Conservation (phyloP, 2,888 invertebrate species). For the Selenia dentaria region DNA sequence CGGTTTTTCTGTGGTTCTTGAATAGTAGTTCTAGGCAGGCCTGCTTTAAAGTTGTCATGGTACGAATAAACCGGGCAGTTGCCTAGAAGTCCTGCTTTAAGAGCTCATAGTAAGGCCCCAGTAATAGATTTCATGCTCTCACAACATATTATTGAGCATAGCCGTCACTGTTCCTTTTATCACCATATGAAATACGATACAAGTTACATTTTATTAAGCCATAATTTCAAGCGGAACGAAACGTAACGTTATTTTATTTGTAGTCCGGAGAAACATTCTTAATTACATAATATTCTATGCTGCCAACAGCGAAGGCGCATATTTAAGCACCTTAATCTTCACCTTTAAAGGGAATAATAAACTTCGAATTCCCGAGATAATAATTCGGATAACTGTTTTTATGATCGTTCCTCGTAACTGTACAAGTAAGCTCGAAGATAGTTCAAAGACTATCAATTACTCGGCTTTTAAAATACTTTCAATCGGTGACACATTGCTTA, state of each 20-base stretch:
- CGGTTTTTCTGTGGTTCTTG: no score
- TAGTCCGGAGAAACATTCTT: slow-evolving; percentile 53
- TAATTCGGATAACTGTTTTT: slow-evolving; percentile 15
- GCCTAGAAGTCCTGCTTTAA: no score
- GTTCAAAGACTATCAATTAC: slow-evolving; percentile 16
- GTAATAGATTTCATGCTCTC: slow-evolving; percentile 67
- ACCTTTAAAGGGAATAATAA: slow-evolving; percentile 24
- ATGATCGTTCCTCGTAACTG: slow-evolving; percentile 13
- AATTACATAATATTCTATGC: slow-evolving; percentile 46
- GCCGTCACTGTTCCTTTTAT: slow-evolving; percentile 65
- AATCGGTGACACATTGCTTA: slow-evolving; percentile 25
- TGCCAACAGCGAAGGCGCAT: slow-evolving; percentile 38
- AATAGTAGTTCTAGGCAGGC: no score
- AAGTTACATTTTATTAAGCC: slow-evolving; percentile 69
- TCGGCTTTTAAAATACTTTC: slow-evolving; percentile 19
- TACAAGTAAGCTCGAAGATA: slow-evolving; percentile 10
- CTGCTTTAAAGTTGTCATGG: no score
- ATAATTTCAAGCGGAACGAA: slow-evolving; percentile 74
- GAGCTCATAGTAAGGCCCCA: slow-evolving; percentile 39
- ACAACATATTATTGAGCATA: slow-evolving; percentile 40
- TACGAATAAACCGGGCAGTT: no score
- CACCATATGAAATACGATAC: slow-evolving; percentile 60
- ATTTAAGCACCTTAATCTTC: slow-evolving; percentile 36
- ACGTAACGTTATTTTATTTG: slow-evolving; percentile 53
- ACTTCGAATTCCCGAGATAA: slow-evolving; percentile 28